Base-by-base conservation (phyloP, 2,113 vertebrate genomes). In the Siphamia tubifer region DNA sequence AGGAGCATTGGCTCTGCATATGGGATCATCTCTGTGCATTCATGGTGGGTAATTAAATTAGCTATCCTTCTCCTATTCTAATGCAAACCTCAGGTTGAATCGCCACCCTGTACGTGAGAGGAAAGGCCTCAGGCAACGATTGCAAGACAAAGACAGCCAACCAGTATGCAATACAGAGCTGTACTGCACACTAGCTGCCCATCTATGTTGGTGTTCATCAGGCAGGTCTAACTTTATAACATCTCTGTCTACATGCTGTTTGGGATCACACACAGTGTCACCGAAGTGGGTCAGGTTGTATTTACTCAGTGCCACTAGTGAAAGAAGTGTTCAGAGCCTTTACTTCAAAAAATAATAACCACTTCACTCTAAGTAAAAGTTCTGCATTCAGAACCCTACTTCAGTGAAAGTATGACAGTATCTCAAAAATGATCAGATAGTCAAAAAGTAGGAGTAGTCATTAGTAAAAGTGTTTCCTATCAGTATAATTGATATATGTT, bases 21-120 rank as follows among this genome's bases (percentile, higher is more conserved):
- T 86, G 87, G 90, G 91, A 91, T 92, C 91, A 92, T 91, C 90
- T 89, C 91, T 89, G 90, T 88, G 86, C 91, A 92, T 93, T 92
- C 91, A 93, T 91, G 84, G 86, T 51, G 79, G 74, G 30, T 93
- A 93, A 93, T 93, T 92, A 13, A 93, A 93, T 93, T 93, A 93
- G 81, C 80, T 78, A 63, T 91, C 87, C 90, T 89, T 90, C 82
- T 87, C 87, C 88, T 89, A 86, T 90, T 90, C 90, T 92, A 91
- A 91, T 91, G 78, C 89, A 92, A 90, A 92, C 90, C 91, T 92
- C 92, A 93, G 91, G 91, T 92, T 90, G 84, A 87, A 87, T 87
- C 70, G 13, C 74, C 81, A 73, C 83, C 84, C 87, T 87, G 79
- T 84, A 84, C 76, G 81, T 80, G 85, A 86, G 74, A 86, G 88